Percentiles rank a stretch among this genome's conserved stretches.
phyloP scores from a whole-genome alignment of 2,113 vertebrate species.

The Gambusia holbrooki region DNA sequence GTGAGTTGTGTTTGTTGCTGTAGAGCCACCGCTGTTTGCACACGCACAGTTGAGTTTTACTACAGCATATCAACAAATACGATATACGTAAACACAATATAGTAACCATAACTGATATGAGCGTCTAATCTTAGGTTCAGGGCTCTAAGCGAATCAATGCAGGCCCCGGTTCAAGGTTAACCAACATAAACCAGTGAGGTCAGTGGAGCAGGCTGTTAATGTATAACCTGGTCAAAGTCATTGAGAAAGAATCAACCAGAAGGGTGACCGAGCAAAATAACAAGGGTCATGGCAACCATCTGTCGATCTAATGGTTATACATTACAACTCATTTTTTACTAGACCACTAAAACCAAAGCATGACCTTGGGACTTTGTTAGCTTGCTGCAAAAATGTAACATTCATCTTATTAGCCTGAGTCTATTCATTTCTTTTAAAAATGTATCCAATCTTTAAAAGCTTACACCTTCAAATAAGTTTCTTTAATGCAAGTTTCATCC shows the following conservation, averaged over 20 bases:
- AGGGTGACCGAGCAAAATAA: neutral
- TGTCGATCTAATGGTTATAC: neutral
- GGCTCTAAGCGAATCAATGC: neutral
- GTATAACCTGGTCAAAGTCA: slow-evolving; percentile 19
- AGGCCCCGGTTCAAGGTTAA: slow-evolving; percentile 18
- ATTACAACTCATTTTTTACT: neutral
- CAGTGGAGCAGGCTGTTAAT: slow-evolving; percentile 33
- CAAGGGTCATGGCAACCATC: neutral
- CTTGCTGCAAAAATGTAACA: slow-evolving; percentile 5
- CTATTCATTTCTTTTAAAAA: slow-evolving; percentile 24
- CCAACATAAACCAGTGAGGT: neutral
- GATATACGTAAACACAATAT: neutral
- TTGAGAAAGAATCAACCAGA: slow-evolving; percentile 9
- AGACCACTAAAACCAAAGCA: neutral
- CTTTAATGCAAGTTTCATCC: slow-evolving; percentile 2
- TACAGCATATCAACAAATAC: neutral
- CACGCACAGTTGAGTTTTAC: neutral
- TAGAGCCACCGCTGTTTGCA: neutral
- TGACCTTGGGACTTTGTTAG: neutral
- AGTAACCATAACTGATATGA: neutral
- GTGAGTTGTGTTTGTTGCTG: neutral
- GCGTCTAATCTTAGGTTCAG: slow-evolving; percentile 2
- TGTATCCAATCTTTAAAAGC: slow-evolving; percentile 9
- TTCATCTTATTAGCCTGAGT: slow-evolving; percentile 5
- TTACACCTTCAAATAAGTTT: slow-evolving; percentile 21